Conservation (phyloP, 2,888 invertebrate species). For the Adelphocoris suturalis region DNA sequence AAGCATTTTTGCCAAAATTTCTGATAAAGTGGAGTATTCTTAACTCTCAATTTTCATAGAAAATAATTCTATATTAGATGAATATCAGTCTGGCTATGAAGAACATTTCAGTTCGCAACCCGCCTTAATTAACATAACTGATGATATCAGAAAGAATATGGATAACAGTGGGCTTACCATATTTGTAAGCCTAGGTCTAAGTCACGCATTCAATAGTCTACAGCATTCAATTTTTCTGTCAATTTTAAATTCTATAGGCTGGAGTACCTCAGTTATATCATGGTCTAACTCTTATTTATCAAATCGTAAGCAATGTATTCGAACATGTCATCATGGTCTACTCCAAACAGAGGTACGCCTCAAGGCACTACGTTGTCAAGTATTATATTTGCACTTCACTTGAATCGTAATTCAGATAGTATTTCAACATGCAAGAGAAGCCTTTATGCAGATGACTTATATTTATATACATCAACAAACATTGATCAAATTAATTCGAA, state of each 20-base stretch:
- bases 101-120: conserved; percentile 33
- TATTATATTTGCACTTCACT: too few species aligned
- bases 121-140: conserved; percentile 22
- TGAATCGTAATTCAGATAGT: too few species aligned
- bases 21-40: not conserved
- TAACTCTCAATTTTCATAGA: too few species aligned
- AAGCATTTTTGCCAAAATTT: not conserved
- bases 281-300: not conserved
- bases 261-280: not conserved
- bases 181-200: conserved; percentile 6
- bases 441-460: too few species aligned
- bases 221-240: not conserved
- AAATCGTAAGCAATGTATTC: not conserved
- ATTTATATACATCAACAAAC: too few species aligned
- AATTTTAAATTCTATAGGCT: not conserved
- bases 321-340: not conserved
- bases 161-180: too few species aligned
- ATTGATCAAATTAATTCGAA: too few species aligned
- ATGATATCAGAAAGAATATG: too few species aligned
- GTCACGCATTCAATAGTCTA: not conserved
- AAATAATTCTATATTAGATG: not conserved
- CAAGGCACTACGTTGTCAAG: not conserved
- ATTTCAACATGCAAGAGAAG: too few species aligned
- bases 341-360: not conserved
- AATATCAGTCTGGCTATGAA: not conserved